A percentile compares a stretch with the other conserved stretches of the same genome.
phyloP scores from a whole-genome alignment of 2,797 vertebrate species.

The Arvicola amphibius region DNA sequence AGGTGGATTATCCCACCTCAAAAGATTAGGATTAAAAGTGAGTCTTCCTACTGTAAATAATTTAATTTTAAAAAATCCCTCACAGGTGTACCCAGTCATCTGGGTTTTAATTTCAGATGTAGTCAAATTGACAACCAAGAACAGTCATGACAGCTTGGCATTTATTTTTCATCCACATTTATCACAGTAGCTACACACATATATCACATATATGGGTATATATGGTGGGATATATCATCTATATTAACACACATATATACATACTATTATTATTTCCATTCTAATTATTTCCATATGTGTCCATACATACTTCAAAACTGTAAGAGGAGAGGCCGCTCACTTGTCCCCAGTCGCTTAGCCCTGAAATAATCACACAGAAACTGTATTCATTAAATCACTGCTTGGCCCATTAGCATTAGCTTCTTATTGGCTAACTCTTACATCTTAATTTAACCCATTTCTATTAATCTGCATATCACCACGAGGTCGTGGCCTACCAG shows the following conservation, averaged over 20 bases:
- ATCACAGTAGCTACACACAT: not conserved
- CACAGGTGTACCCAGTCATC: not conserved
- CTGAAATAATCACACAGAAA: too few species aligned
- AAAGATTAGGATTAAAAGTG: not conserved
- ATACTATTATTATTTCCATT: constrained; percentile 7
- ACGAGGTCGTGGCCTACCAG: too few species aligned
- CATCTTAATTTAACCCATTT: too few species aligned
- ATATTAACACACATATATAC: not conserved
- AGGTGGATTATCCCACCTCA: not conserved
- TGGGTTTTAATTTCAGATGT: not conserved
- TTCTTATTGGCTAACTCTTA: too few species aligned
- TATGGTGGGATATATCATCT: not conserved
- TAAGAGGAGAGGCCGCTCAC: too few species aligned
- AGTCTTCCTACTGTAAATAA: not conserved
- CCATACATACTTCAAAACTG: constrained; percentile 8
- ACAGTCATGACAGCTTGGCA: not conserved
- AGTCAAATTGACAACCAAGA: not conserved
- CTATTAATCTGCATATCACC: too few species aligned
- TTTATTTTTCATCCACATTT: constrained; percentile 18
- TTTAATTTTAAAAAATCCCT: not conserved
- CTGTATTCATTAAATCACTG: too few species aligned
- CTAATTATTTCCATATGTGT: constrained; percentile 4
- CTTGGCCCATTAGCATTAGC: too few species aligned
- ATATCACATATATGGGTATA: too few species aligned
- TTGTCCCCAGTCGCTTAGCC: too few species aligned